Base-by-base conservation (phyloP, 2,797 vertebrate genomes). In the Sylvia borin region DNA sequence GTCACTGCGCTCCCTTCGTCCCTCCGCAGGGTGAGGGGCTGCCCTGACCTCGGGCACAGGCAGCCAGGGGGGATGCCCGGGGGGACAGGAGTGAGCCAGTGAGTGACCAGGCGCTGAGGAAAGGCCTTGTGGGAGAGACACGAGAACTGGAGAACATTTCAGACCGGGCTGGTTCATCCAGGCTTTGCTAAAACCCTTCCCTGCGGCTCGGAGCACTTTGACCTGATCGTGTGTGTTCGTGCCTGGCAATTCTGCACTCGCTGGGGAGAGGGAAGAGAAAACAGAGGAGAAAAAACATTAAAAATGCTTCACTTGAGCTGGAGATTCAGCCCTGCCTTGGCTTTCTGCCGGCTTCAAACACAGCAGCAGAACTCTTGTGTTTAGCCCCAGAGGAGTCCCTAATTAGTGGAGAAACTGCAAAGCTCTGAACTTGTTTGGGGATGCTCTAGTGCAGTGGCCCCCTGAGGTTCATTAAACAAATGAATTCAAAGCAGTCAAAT, bases 401-500 rank as follows among this genome's bases (percentile, higher is more conserved):
- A 92, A 96, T 97, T 96, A 95, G 89, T 53, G 85, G 91, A 77
- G 95, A 64, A 92, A 71, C 79, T 75, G 85, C 86, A 86, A 65
- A 82, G 88, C 90, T 92, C 79, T 76, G 85, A 73, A 90, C 68
- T 26, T 88, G 62, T 87, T 95, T 88, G 34, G 57, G 87, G 55
- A 85, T 26, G 70, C 95, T 91, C 90, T 60, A 54, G 73, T 36
- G 92, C 26, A 5, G 88, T 5, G 57, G 51, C 76, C 90, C 93
- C 92, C 89, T 76, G 94, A 97, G 91, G 81, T 90, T 96, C 85
- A 67, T 95, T 95, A 93, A 85, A 94, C 61, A 95, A 93, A 96
- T 32, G 34, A 88, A 92, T 38, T 81, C 72, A 73, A 84, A 94
- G 73, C 66, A 78, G 34, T 75, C 87, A 84, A 70, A 90, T 53